Evolutionary conservation across 2,113 vertebrate species (phyloP), one percentile per base, ranked within the genome.

Genomic region (Ia io): DNA sequence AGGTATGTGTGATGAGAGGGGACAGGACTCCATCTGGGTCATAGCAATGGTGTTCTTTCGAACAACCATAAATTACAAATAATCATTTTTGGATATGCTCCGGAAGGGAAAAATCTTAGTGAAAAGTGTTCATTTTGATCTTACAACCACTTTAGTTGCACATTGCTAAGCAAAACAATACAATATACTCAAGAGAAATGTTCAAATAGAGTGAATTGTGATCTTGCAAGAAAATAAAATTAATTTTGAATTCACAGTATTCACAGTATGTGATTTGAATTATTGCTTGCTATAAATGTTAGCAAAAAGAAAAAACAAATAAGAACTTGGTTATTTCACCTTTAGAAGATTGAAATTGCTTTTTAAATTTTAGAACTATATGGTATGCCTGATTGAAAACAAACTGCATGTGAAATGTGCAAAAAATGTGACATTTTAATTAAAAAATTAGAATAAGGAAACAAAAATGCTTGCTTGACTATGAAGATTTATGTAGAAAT

Each of bases 281-380:
- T 73, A 51, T 71, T 63, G 18, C 32, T 78, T 67, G 14, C 51
- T 65, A 13, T 28, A 74, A 76, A 61, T 49, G 47, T 42, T 40
- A 78, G 47, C 12, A 61, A 77, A 94, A 44, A 61, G 23, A 49
- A 70, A 87, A 37, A 71, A 35, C 22, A 65, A 77, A 40, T 5
- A 77, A 51, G 18, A 88, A 80, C 32, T 88, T 32, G 10, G 17
- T 40, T 70, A 65, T 91, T 82, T 88, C 47, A 73, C n/a, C 44
- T 71, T 84, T 67, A 49, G 51, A 69, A 77, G 20, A 49, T 77
- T 37, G 42, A 74, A 23, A 47, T n/a, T 70, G 37, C 20, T 92
- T 73, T 67, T 63, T 30, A 44, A 44, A 47, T 37, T 92, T 92
- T 71, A 32, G 22, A 42, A 92, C 88, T 65, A 76, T 71, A 35